phyloP scores from a whole-genome alignment of 1,140 invertebrate species.

The Spodoptera litura region DNA sequence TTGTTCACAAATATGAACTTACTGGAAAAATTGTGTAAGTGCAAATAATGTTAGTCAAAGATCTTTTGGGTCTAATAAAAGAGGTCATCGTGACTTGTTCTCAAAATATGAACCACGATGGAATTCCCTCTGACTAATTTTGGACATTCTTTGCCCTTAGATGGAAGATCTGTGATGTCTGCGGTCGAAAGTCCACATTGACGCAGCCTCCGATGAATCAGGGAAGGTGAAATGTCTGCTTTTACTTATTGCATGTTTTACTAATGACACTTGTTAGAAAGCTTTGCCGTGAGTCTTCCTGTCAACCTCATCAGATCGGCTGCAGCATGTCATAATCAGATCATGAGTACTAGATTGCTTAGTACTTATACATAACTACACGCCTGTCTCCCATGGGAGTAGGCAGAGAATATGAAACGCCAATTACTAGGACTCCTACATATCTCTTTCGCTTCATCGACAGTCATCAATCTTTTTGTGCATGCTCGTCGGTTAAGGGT shows the following conservation, averaged over 20 bases:
- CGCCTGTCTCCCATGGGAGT: too few relatives aligned
- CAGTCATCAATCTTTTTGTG: too few relatives aligned
- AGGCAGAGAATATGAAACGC: too few relatives aligned
- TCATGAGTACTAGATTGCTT: neutral
- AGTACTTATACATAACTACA: too few relatives aligned
- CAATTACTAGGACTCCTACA: too few relatives aligned
- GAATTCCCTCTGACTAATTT: constrained; percentile 48
- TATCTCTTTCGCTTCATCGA: too few relatives aligned
- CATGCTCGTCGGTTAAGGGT: too few relatives aligned
- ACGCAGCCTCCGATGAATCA: constrained; percentile 29
- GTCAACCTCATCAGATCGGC: constrained; percentile 6
- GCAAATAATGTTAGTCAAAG: constrained; percentile 36
- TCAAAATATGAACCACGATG: constrained; percentile 37
- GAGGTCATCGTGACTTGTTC: constrained; percentile 30
- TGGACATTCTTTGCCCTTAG: constrained; percentile 33
- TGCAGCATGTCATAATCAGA: neutral
- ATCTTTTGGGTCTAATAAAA: constrained; percentile 16
- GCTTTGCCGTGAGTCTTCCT: neutral
- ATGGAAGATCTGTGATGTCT: neutral
- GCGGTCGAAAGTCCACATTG: constrained; percentile 16
- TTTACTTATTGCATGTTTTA: constrained; percentile 32
- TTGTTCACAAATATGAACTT: constrained; percentile 1
- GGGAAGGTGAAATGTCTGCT: constrained; percentile 17
- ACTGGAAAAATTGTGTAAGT: constrained; percentile 8
- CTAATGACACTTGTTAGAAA: constrained; percentile 30